These are phyloP conservation scores for Sardina pilchardus DNA, from an alignment of 2,113 vertebrate genomes.

Conservation along the genomic window DNA sequence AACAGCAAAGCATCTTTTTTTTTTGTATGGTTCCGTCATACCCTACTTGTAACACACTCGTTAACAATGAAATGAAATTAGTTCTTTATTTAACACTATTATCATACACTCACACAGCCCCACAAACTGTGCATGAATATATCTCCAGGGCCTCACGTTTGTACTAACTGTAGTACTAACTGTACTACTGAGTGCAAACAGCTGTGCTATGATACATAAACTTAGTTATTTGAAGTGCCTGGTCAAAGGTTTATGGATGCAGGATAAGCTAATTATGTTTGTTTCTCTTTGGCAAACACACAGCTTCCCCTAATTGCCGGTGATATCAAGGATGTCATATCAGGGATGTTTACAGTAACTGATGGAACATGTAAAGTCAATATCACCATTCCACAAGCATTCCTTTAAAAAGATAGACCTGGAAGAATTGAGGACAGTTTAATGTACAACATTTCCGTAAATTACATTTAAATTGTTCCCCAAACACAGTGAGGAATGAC, in stretches of 20 bases:
- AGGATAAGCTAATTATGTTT: not conserved
- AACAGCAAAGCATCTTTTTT: not conserved
- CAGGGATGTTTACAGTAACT: not conserved
- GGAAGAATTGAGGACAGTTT: not conserved
- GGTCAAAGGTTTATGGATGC: not conserved
- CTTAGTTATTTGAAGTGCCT: not conserved
- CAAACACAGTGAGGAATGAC: not conserved
- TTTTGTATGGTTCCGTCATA: not conserved
- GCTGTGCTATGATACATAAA: not conserved
- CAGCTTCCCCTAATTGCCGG: not conserved
- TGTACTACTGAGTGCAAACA: too few relatives aligned
- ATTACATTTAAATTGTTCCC: not conserved
- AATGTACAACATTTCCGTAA: not conserved
- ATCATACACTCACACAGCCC: not conserved
- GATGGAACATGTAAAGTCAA: not conserved
- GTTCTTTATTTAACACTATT: not conserved
- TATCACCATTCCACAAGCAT: not conserved
- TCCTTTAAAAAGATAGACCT: not conserved
- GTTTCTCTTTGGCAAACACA: not conserved
- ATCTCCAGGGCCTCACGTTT: not conserved
- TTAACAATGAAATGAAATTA: not conserved
- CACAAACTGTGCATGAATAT: not conserved
- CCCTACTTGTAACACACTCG: too few relatives aligned
- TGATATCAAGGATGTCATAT: not conserved
- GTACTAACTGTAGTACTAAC: not conserved